phyloP scores from a whole-genome alignment of 1,140 invertebrate genomes.

The Drosophila bocqueti region DNA sequence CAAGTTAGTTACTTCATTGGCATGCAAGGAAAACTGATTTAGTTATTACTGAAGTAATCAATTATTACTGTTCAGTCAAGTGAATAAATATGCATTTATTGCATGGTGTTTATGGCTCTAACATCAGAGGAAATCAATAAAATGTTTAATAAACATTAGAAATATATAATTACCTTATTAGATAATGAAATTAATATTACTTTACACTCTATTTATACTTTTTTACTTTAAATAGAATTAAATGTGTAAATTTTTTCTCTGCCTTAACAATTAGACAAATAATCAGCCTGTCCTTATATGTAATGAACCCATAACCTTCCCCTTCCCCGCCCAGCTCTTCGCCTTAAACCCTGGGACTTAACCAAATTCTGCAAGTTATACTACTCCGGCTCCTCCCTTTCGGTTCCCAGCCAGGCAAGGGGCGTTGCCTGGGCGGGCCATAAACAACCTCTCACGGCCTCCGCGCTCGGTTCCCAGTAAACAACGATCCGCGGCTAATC shows the following conservation, averaged over 20 bases:
- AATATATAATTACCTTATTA: background rate
- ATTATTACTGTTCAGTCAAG: slow-evolving; percentile 22
- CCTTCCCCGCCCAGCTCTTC: background rate
- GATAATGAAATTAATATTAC: background rate
- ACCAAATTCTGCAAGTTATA: slow-evolving; percentile 1
- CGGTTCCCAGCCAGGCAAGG: slow-evolving; percentile 48
- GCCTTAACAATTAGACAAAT: slow-evolving; percentile 18
- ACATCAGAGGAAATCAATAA: background rate
- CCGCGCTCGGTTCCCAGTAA: slow-evolving; percentile 68
- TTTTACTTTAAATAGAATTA: background rate
- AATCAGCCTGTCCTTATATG: slow-evolving; percentile 30
- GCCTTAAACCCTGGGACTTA: slow-evolving; percentile 17
- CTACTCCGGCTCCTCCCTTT: background rate
- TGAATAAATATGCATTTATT: slow-evolving; percentile 9
- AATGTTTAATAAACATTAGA: background rate
- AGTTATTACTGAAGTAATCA: slow-evolving; percentile 3
- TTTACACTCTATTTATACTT: background rate
- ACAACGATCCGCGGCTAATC: slow-evolving; percentile 75
- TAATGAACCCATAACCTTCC: slow-evolving; percentile 29
- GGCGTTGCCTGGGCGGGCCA: slow-evolving; percentile 68
- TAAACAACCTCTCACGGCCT: slow-evolving; percentile 67
- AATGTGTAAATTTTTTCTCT: background rate
- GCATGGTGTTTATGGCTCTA: background rate
- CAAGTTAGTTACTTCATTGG: slow-evolving; percentile 24
- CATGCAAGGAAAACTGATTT: slow-evolving; percentile 24